Evolutionary conservation across 2,797 vertebrate genomes (phyloP), one percentile per base, ranked within the genome.

Genomic region (Sebastes umbrosus): DNA sequence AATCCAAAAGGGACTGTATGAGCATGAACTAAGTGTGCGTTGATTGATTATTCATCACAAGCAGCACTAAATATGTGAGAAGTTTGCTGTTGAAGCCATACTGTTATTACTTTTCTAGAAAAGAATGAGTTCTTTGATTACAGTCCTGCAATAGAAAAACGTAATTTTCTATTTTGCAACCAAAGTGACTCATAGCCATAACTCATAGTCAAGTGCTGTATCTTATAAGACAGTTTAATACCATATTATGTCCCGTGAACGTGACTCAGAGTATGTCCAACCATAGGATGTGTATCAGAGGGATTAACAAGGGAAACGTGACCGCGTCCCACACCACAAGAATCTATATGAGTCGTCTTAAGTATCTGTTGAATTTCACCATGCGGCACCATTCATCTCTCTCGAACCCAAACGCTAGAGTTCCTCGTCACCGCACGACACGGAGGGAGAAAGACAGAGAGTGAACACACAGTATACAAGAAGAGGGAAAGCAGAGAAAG

Each of bases 321-420:
- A 82, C 88, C 85, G 64, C 90, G 90, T 84, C 86, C 77, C 62
- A 43, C 87, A 85, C 89, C 92, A 13, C 87, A 69, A 18, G 70
- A 82, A 73, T 89, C 85, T 80, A 88, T 83, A 84, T 71, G 84
- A 87, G 80, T 76, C 50, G 59, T 29, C 52, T 78, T 79, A 86
- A 87, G 80, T 83, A 82, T 90, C 83, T 90, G 84, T 84, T 88
- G 80, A 82, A 85, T 88, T 87, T 89, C 88, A 84, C 74, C 83
- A 66, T 39, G 36, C 73, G 65, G 82, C 73, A 77, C 66, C 66
- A 77, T 80, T 87, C 81, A 76, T 87, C 62, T 75, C 73, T 80
- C 86, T 72, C 72, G 3, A 65, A 75, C 76, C 79, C 66, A 74
- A 89, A 90, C 63, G 70, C 79, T 77, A 57, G 85, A 87, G 82